Evolutionary conservation across 2,797 vertebrate species (phyloP), one percentile per base, ranked within the genome.

Genomic region (Mormyrops boulengeri): DNA sequence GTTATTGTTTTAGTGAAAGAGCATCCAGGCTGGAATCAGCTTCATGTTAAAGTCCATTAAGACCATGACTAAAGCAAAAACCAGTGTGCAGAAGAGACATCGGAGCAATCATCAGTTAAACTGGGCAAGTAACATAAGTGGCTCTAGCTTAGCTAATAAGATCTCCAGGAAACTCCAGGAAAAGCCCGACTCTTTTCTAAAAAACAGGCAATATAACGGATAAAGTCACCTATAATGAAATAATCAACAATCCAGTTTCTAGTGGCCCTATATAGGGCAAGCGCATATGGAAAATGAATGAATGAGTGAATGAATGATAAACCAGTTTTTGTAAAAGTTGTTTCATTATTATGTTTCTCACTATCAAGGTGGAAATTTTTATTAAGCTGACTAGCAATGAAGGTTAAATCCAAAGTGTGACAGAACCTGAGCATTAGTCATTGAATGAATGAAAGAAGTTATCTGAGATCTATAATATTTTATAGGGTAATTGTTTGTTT

Each of bases 101-200:
- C 87, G 87, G 88, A 92, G 91, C 47, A 91, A 89, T 62, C 92
- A 92, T 92, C 93, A 91, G 6, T 12, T 7, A 62, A 44, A 9
- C 38, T 44, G 89, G 91, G 92, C 89, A 93, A 53, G 49, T 53
- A 73, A 73, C 34, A 77, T 5, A 7, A 41, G 85, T 52, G 22
- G 26, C 50, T 52, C 6, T 34, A 7, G 26, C n/a, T 26, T 52
- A 85, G 82, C 44, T 85, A 22, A 12, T 12, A 85, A 0, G 34
- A 38, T 41, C 5, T 55, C n/a, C 57, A 62, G n/a, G 57, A 62
- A 26, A 30, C 26, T 55, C 12, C 85, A 86, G 69, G 69, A 73
- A 60, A 73, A 17, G 69, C 6, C 73, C 38, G 44, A 30, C 17
- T 80, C 14, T 77, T 2, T 38, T 82, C 77, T 82, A 47, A 47